Base-by-base conservation (phyloP, 2,797 vertebrate genomes). In the Propithecus perrieri region DNA sequence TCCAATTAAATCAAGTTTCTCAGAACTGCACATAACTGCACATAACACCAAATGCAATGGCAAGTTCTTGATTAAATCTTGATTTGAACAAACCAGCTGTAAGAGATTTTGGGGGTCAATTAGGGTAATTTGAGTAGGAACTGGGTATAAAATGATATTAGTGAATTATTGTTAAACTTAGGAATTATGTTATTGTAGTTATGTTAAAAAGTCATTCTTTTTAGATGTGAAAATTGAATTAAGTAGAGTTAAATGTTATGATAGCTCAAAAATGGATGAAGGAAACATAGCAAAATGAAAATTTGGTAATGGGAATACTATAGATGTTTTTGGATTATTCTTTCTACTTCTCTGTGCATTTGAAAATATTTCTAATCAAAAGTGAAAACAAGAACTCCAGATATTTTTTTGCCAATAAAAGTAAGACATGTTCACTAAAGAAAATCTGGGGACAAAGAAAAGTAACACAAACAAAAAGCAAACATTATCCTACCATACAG, bases 241-340 rank as follows among this genome's bases (percentile, higher is more conserved):
- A 94, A 83, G 13, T 76, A 46, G 22, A n/a, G 22, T 67, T 41
- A 85, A 90, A 87, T 95, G 63, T 86, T 89, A 53, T 78, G 38
- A 92, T 75, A 94, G 15, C 22, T 94, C 53, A 92, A 93, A 92
- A 87, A 94, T 72, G n/a, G n/a, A 85, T 89, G 74, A 79, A 94
- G 26, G 7, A 92, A 94, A 74, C 30, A 28, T 22, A 8, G 22
- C n/a, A 93, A 81, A 92, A 71, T 86, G 72, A 89, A 87, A 89
- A 86, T 76, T 67, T 94, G 81, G 33, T 88, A 65, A 79, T 75
- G 18, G 7, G 12, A 55, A 74, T 80, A 48, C 48, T 46, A 48
- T 18, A 94, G 18, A 61, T 53, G 35, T 76, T 91, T 91, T 53
- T 9, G 63, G 41, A 79, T 50, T 89, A 61, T 85, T 90, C 20